Base-by-base conservation (phyloP, 1,140 invertebrate genomes). In the Leptinotarsa defecta region DNA sequence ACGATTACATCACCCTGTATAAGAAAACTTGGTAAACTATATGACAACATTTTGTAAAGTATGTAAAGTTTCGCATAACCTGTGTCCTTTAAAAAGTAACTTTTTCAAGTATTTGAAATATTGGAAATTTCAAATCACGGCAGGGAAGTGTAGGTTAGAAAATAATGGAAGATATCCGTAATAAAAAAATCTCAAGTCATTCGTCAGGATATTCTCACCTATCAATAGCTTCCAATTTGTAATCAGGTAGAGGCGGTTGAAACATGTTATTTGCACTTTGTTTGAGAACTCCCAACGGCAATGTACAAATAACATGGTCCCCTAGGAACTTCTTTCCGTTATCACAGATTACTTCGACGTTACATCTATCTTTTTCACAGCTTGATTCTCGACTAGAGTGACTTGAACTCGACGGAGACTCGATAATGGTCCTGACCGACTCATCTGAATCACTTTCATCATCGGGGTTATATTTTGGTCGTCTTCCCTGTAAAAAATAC, bases 201-300 rank as follows among this genome's bases (percentile, higher is more conserved):
- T 43, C 8, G 8, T 43, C 8, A 43, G 34, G 8, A 43, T 5
- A 15, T 19, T 43, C 67, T 68, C 48, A 71, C 69, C 71, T 73
- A 64, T 95, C 89, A 81, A 98, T 94, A 2, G 95, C 92, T 84
- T 95, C 91, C 67, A 91, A 84, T 88, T 98, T 98, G 77, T 92
- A 91, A 63, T 92, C 89, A n/a, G 96, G 94, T 78, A 98, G 87
- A 27, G 89, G 84, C 13, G 97, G 97, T 72, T 92, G 88, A 87
- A 98, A 99, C 76, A 98, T 86, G 22, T 89, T 89, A 72, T 87
- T 85, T 77, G 90, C 90, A 80, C 91, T 90, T 70, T 93, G 89
- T 87, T 98, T 98, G 15, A 98, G 88, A 75, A 97, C 95, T 75
- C 97, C 97, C 82, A 99, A 88, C 43, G 96, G 95, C 81, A 98